Evolutionary conservation across 2,888 invertebrate genomes (phyloP).

Genomic region (Lobophora halterata): DNA sequence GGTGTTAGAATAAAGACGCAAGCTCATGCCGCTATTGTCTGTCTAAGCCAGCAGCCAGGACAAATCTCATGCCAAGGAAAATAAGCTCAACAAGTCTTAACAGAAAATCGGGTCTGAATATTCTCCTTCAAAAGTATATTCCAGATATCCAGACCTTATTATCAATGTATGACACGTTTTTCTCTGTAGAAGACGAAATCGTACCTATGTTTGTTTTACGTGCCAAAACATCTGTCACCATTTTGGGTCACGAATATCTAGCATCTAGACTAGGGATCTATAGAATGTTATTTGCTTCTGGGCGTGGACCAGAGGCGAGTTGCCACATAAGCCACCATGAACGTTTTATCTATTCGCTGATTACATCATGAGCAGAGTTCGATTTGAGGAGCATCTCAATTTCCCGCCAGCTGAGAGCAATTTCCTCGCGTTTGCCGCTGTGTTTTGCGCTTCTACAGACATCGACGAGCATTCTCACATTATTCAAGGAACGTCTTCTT

Average conservation of each 20-base stretch:
- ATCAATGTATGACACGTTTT: conserved; percentile 8
- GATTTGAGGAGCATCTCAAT: conserved; percentile 65
- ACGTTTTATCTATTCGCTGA: conserved; percentile 39
- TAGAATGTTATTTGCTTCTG: too few relatives aligned
- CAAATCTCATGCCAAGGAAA: too few relatives aligned
- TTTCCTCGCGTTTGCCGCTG: conserved; percentile 67
- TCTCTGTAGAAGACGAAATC: neutral
- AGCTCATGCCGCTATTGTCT: too few relatives aligned
- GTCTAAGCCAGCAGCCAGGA: too few relatives aligned
- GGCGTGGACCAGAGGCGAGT: too few relatives aligned
- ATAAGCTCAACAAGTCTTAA: too few relatives aligned
- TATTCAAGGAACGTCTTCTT: conserved; percentile 10
- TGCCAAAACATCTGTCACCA: conserved; percentile 7
- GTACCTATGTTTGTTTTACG: neutral
- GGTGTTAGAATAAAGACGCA: too few relatives aligned
- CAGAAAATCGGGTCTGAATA: too few relatives aligned
- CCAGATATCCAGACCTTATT: conserved; percentile 1
- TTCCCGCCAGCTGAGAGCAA: conserved; percentile 63
- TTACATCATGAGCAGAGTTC: conserved; percentile 46
- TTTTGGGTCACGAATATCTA: conserved; percentile 5
- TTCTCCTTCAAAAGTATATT: neutral
- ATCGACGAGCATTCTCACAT: conserved; percentile 29
- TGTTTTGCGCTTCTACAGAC: conserved; percentile 25
- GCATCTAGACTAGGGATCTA: conserved; percentile 13
- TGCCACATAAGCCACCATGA: too few relatives aligned